phyloP scores from a whole-genome alignment of 2,888 invertebrate genomes.

The Steinernema hermaphroditum region DNA sequence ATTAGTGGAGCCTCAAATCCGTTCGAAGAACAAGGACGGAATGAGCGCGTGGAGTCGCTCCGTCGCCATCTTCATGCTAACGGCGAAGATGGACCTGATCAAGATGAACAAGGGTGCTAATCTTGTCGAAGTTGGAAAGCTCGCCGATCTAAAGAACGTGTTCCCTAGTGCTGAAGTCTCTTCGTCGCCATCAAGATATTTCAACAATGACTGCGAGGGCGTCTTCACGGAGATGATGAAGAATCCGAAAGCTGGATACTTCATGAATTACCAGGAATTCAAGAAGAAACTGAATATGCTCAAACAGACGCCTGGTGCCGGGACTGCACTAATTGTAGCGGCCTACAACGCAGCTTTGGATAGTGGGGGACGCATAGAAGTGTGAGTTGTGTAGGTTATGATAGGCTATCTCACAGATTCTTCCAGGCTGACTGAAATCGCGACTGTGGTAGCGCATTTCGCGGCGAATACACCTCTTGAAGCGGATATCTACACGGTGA shows the following conservation, averaged over 20 bases:
- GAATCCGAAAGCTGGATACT: slow-evolving; percentile 38
- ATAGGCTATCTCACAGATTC: not conserved
- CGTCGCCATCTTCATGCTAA: slow-evolving; percentile 51
- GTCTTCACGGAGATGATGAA: slow-evolving; percentile 45
- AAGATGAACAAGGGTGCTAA: slow-evolving; percentile 22
- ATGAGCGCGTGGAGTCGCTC: slow-evolving; percentile 55
- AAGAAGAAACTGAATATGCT: slow-evolving; percentile 53
- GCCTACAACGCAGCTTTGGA: slow-evolving; percentile 85
- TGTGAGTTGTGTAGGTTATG: slow-evolving; percentile 25
- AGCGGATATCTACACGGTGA: slow-evolving; percentile 91
- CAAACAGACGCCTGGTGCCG: slow-evolving; percentile 75
- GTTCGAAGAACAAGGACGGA: not conserved
- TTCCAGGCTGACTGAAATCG: slow-evolving; percentile 82
- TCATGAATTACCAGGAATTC: slow-evolving; percentile 52
- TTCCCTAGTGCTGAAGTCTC: not conserved
- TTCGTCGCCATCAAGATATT: not conserved
- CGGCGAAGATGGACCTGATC: slow-evolving; percentile 43
- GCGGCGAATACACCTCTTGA: slow-evolving; percentile 93
- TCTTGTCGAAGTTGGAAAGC: not conserved
- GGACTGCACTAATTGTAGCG: slow-evolving; percentile 93
- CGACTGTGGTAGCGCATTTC: slow-evolving; percentile 91
- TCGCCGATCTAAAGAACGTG: not conserved
- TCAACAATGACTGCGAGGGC: not conserved
- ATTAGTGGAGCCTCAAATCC: slow-evolving; percentile 7
- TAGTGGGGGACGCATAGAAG: not conserved